Base-by-base conservation (phyloP, 37 sponge, comb jelly and placozoan genomes). In the Dysidea cf. avara region DNA sequence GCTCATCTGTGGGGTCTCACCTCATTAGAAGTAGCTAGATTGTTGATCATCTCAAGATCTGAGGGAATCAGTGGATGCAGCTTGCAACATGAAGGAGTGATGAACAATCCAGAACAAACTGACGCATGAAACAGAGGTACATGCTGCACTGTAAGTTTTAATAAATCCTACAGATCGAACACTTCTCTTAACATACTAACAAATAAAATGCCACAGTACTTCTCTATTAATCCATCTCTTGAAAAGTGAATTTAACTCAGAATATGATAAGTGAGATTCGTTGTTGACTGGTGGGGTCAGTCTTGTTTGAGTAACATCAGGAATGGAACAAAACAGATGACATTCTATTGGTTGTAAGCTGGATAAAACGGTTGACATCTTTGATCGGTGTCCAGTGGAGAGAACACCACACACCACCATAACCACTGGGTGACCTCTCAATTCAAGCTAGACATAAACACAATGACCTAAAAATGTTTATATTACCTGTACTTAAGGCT, bases 141-240 rank as follows among this genome's bases (percentile, higher is more conserved):
- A 26, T 86, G 75, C 1, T 32, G 24, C 46, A 86, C 81, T 13
- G 58, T 75, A 37, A 80, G 70, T 30, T 59, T 47, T 6, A 80
- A 69, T 22, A 75, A 81, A 39, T 43, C 50, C 87, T 86, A 28
- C 17, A 62, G 13, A 49, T 50, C 16, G 36, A n/a, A n/a, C n/a
- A n/a, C n/a, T n/a, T n/a, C n/a, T n/a, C n/a, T n/a, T n/a, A n/a
- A n/a, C 28, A 47, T 11, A 52, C 7, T 21, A 34, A 26, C 21
- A 11, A 13, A 18, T 18, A 16, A 13, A 49, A 49, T 49, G 16
- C 16, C 16, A 16, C 16, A 40, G 20, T 46, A 74, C 83, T 52
- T 83, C 83, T 68, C 83, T 83, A 33, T 83, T 68, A 25, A 75
- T 83, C 83, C 83, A 83, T 25, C 75, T 83, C 36, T 62, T 83